phyloP scores from a whole-genome alignment of 2,888 invertebrate genomes.

The Choristoneura rosaceana region DNA sequence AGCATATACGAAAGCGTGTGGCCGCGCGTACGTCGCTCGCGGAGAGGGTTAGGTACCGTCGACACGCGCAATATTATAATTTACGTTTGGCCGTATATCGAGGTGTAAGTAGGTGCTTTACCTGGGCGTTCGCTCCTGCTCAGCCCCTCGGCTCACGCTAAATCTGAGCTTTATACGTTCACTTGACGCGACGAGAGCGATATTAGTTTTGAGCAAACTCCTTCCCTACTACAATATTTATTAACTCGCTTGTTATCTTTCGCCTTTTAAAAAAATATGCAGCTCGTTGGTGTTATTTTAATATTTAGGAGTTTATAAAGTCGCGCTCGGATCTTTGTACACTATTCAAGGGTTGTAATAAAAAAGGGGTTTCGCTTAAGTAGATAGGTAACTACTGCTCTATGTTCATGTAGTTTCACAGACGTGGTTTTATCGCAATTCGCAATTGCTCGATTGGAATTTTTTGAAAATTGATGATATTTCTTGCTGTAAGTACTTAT shows the following conservation, averaged over 20 bases:
- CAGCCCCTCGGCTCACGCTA: conserved; percentile 81
- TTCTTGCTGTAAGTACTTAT: not conserved
- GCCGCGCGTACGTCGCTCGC: conserved; percentile 62
- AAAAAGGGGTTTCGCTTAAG: not conserved
- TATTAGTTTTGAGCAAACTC: conserved; percentile 83
- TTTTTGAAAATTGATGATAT: not conserved
- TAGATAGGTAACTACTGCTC: not conserved
- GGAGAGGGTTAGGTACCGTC: conserved; percentile 78
- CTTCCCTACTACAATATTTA: conserved; percentile 82
- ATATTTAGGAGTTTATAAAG: conserved; percentile 41
- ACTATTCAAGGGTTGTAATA: conserved; percentile 11
- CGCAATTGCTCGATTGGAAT: not conserved
- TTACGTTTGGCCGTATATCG: conserved; percentile 85
- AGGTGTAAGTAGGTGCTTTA: conserved; percentile 84
- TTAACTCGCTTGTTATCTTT: conserved; percentile 73
- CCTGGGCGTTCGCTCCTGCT: conserved; percentile 83
- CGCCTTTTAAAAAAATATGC: conserved; percentile 59
- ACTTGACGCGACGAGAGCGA: conserved; percentile 84
- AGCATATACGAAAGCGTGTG: conserved; percentile 2
- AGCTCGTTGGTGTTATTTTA: conserved; percentile 36
- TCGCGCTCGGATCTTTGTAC: conserved; percentile 21
- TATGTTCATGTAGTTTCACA: not conserved
- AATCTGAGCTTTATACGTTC: conserved; percentile 86
- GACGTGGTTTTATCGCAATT: not conserved
- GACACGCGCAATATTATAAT: conserved; percentile 85